A percentile compares a stretch with the other conserved stretches of the same genome.
These are phyloP conservation scores for Choloepus didactylus DNA, from an alignment of 2,797 vertebrate species.

Conservation along the genomic window DNA sequence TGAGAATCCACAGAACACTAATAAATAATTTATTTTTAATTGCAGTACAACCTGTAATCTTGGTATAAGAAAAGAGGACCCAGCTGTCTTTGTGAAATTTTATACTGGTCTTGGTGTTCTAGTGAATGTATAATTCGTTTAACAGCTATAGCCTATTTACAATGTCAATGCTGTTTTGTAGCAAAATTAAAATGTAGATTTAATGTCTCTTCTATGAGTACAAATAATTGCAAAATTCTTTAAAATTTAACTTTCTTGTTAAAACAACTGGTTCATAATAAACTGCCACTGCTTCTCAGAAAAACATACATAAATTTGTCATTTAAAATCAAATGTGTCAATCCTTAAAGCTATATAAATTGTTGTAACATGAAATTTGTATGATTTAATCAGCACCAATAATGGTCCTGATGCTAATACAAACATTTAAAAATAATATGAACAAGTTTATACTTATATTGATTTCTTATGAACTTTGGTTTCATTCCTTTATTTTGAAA, in stretches of 20 bases:
- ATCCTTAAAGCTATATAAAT: neutral
- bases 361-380: neutral
- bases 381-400: neutral
- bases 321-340: slow-evolving; percentile 19
- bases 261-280: neutral
- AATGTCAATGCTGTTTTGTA: neutral
- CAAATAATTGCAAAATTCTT: neutral
- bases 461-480: neutral
- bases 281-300: neutral
- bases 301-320: neutral
- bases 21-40: slow-evolving; percentile 20
- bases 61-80: neutral
- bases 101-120: neutral
- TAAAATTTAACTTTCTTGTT: neutral
- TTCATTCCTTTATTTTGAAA: neutral
- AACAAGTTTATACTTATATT: neutral
- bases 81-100: neutral
- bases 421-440: neutral
- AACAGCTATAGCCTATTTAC: neutral
- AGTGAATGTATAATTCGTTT: neutral
- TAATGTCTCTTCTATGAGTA: neutral
- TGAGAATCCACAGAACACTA: neutral
- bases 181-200: neutral
- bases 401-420: neutral
- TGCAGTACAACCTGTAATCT: neutral